A percentile compares a stretch with the other conserved stretches of the same genome.
phyloP scores from a whole-genome alignment of 2,797 vertebrate genomes.

The Synanceia verrucosa region DNA sequence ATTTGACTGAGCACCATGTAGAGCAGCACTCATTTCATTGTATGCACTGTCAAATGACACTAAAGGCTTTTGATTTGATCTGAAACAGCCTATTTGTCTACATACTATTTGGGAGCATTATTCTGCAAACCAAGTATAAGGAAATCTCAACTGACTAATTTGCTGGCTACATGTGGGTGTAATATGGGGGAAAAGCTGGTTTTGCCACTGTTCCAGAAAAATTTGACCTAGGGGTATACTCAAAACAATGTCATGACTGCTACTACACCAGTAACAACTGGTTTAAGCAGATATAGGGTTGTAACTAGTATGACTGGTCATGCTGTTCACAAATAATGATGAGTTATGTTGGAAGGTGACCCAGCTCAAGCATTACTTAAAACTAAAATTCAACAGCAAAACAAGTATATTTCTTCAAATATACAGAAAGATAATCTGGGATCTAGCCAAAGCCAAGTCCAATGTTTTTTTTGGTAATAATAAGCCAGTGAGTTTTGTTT shows the following conservation, averaged over 20 bases:
- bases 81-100: slow-evolving; percentile 8
- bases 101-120: slow-evolving; percentile 9
- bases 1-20: no score
- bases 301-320: no score
- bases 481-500: background rate
- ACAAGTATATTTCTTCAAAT: no score
- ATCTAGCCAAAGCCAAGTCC: background rate
- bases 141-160: slow-evolving; percentile 15
- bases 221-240: background rate
- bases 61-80: no score
- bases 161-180: slow-evolving; percentile 18
- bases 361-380: background rate
- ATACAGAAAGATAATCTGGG: background rate
- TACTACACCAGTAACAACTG: no score
- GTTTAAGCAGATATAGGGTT: no score
- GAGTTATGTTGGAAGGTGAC: background rate
- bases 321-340: background rate
- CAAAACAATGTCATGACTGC: background rate
- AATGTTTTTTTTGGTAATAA: background rate
- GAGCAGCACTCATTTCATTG: no score
- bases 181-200: background rate
- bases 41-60: no score
- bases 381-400: background rate
- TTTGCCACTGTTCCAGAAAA: background rate
- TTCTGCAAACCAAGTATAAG: background rate